Evolutionary conservation across 2,797 vertebrate species (phyloP), one percentile per base, ranked within the genome.

Genomic region (Phoebastria nigripes): DNA sequence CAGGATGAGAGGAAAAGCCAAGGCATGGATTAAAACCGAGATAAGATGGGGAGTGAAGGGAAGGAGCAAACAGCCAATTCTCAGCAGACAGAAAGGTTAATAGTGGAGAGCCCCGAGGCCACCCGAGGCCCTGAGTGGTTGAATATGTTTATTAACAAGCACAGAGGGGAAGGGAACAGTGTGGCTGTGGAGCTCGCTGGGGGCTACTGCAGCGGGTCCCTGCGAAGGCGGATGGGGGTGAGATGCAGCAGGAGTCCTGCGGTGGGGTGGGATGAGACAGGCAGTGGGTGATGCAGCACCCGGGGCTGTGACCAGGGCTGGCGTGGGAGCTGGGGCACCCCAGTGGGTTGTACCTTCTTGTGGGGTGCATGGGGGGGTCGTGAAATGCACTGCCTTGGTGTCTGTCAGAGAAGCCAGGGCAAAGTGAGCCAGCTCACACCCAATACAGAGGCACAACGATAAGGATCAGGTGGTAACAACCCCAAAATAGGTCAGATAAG

Each of bases 81-180:
- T 84, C 82, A 39, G 37, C 77, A 85, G 93, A n/a, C 78, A 67
- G 65, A 88, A 77, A 94, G 94, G 97, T 96, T 97, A 97, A 96
- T 93, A 95, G 89, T 24, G 63, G 66, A 95, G 87, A 87, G 46
- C 65, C 66, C 77, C 1, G 29, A 41, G 94, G 84, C 90, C 82
- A 81, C 39, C 8, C 0, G 8, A 46, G 66, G 52, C 31, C 59
- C 20, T 46, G 84, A 71, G 28, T 46, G 7, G 42, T 16, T 89
- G 69, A 51, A 73, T 78, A 28, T 46, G 63, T 95, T 94, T 89
- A 82, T 91, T 86, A 92, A 58, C 22, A 44, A 39, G 54, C 62
- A 73, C 28, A 46, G 61, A 83, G 14, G 21, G 39, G 26, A 82
- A 86, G 47, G 46, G 49, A 90, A 24, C 7, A 33, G 15, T 0